These are phyloP conservation scores for Aepyceros melampus DNA, from an alignment of 2,113 vertebrate genomes.

Conservation along the genomic window DNA sequence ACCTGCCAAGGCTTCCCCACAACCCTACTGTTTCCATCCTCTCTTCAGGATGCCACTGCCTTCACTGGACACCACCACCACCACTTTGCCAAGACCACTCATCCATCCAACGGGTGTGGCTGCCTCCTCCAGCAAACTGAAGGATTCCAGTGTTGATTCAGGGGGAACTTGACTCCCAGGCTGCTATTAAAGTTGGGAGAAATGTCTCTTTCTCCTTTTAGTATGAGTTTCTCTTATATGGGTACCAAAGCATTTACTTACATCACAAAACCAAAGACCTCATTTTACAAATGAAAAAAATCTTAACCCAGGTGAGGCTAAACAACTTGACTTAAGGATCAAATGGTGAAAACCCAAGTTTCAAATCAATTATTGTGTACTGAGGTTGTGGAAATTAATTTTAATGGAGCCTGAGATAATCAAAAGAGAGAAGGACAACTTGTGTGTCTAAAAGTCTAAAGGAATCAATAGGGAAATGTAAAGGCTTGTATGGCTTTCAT, in stretches of 20 bases:
- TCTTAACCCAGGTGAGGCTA: neutral
- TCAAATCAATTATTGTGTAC: conserved; percentile 2
- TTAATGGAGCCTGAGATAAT: conserved; percentile 12
- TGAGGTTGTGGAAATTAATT: conserved; percentile 37
- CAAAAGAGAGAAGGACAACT: conserved; percentile 38
- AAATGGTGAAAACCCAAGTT: neutral
- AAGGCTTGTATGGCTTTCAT: neutral
- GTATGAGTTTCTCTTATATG: neutral
- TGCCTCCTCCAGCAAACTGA: neutral
- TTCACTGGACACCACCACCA: neutral
- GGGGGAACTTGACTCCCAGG: neutral
- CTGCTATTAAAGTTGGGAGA: neutral
- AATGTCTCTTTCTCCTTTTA: neutral
- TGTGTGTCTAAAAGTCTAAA: neutral
- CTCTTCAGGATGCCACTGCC: neutral
- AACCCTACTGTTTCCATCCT: neutral
- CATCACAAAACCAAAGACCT: neutral
- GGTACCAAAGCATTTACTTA: neutral
- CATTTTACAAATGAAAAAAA: conserved; percentile 2
- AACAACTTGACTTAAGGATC: conserved; percentile 1
- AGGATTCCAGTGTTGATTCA: neutral
- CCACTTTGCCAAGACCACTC: neutral
- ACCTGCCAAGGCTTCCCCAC: neutral
- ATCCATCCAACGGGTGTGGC: neutral
- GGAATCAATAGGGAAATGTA: conserved; percentile 24